Percentiles rank a stretch among this genome's conserved stretches.
These are phyloP conservation scores for Epinotia brunnichana DNA, from an alignment of 2,888 invertebrate species.

Conservation along the genomic window DNA sequence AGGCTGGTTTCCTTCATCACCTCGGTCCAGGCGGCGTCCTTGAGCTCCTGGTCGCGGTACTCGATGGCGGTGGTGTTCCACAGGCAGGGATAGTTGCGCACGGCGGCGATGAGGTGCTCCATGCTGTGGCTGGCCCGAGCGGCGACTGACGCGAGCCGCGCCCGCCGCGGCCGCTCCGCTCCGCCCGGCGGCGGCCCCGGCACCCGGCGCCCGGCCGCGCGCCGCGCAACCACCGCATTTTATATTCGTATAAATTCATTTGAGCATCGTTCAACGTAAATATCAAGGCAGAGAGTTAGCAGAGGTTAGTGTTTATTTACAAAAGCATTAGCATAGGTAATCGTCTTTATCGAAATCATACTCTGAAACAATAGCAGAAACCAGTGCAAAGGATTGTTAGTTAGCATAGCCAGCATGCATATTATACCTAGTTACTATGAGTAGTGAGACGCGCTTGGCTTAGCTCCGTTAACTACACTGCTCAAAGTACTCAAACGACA, in stretches of 20 bases:
- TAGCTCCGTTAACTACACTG: too few relatives aligned
- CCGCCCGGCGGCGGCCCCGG: conserved; percentile 48
- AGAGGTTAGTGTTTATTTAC: not conserved
- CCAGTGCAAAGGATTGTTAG: too few relatives aligned
- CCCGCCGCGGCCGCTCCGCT: conserved; percentile 46
- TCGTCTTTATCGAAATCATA: too few relatives aligned
- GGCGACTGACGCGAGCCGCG: conserved; percentile 48
- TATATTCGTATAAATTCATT: not conserved
- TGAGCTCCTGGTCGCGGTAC: conserved; percentile 80
- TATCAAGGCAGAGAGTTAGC: not conserved
- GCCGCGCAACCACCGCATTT: conserved; percentile 43
- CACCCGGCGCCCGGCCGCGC: conserved; percentile 47
- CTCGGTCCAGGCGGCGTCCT: conserved; percentile 79
- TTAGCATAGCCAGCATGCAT: too few relatives aligned
- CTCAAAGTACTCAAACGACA: too few relatives aligned
- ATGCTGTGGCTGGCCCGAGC: conserved; percentile 54
- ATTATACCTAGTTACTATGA: too few relatives aligned
- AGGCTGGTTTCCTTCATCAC: conserved; percentile 78
- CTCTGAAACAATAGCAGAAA: not conserved
- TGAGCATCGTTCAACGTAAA: not conserved
- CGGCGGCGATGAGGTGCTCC: conserved; percentile 77
- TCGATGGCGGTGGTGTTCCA: conserved; percentile 79
- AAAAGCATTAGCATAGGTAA: not conserved
- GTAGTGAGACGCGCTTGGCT: too few relatives aligned
- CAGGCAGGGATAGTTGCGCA: conserved; percentile 77